Base-by-base conservation (phyloP, 64 coral and sea anemone genomes). In the Montipora cactus region DNA sequence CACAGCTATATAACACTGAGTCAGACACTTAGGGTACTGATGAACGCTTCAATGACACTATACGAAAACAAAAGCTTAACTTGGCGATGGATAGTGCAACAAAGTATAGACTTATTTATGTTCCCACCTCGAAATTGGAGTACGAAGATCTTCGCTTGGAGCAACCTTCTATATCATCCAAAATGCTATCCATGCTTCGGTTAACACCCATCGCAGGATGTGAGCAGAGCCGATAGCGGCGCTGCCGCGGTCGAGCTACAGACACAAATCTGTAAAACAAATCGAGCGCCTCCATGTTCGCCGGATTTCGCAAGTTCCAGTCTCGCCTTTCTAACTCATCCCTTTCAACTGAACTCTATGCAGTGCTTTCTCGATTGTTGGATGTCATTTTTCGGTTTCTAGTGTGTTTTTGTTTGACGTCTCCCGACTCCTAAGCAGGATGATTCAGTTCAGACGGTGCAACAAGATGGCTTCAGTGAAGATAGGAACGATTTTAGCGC, bases 151-250 rank as follows among this genome's bases (percentile, higher is more conserved):
- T 46, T 49, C 82, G 82, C 47, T 72, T 86, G 62, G 19, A 69
- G 7, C 11, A 7, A 20, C 66, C 82, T 10, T 86, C 82, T 14
- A 86, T 59, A 49, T 23, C 59, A 23, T 86, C 82, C 16, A 86
- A 71, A 14, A 72, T 86, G 66, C 82, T 86, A 11, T 86, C 82
- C 47, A 86, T 70, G 37, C 82, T 86, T 47, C 82, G 82, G 66
- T 86, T 86, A 13, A 86, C 45, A 0, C 16, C 10, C 76, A 49
- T 49, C 14, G 14, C 76, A 8, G 76, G 44, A 8, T 86, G 61
- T 14, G 81, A 49, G 19, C 15, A 12, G 2, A 86, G 64, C 2
- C 66, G 82, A 86, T 86, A 86, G 4, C 82, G 67, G 21, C 82
- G 28, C 22, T 67, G 62, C 46, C 44, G 44, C 53, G 53, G 53